Conservation (phyloP, 2,888 invertebrate genomes). For the Tenthredo distinguenda region DNA sequence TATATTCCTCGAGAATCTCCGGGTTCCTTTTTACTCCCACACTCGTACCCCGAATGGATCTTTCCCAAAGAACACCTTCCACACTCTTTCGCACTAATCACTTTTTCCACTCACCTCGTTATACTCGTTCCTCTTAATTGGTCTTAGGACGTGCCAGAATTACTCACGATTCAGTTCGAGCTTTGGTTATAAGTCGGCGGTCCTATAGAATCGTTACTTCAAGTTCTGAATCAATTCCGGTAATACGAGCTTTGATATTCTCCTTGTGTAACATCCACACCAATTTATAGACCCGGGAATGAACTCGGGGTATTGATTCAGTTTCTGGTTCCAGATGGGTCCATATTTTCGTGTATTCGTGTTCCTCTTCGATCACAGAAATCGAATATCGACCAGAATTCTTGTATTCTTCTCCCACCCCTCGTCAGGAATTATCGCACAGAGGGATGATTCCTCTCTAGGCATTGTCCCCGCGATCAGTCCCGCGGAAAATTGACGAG, state of each 20-base stretch:
- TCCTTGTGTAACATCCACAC: background rate
- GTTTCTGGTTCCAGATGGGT: background rate
- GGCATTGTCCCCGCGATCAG: slow-evolving; percentile 2
- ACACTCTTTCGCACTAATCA: background rate
- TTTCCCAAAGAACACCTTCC: background rate
- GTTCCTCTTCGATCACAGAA: too few species aligned
- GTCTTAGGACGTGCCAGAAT: background rate
- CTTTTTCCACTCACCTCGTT: background rate
- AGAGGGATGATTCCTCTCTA: background rate
- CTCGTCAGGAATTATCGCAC: background rate
- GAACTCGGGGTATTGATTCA: background rate
- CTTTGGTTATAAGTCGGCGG: background rate
- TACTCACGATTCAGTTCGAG: background rate
- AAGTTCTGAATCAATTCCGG: background rate
- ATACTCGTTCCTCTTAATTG: background rate
- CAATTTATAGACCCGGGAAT: slow-evolving; percentile 2
- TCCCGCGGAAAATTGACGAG: slow-evolving; percentile 6
- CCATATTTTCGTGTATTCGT: background rate
- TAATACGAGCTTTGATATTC: background rate
- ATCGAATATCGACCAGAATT: background rate
- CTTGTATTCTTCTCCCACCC: background rate
- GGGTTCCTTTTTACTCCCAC: background rate
- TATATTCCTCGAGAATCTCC: background rate
- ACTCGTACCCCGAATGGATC: background rate
- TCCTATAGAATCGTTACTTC: background rate